Percentiles rank a stretch among this genome's conserved stretches.
Evolutionary conservation across 2,888 invertebrate genomes (phyloP).

Genomic region (Thymelicus sylvestris): DNA sequence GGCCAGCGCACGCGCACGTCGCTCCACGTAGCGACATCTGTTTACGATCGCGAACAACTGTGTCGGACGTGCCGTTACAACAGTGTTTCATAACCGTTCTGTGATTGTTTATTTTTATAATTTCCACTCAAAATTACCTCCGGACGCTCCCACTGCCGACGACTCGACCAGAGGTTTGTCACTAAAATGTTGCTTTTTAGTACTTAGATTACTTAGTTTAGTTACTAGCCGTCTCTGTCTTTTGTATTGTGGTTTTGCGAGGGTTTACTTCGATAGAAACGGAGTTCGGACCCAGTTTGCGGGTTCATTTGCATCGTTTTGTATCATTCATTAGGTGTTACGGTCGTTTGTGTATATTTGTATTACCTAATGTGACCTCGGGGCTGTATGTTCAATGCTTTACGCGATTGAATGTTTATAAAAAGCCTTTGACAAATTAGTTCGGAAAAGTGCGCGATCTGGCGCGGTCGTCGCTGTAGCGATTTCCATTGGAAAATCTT

Average conservation of each 20-base stretch:
- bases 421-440: conserved; percentile 1
- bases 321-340: conserved; percentile 73
- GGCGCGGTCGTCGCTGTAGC: not conserved
- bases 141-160: conserved; percentile 57
- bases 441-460: not conserved
- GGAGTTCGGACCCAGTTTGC: conserved; percentile 51
- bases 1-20: conserved; percentile 72
- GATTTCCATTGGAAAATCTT: conserved; percentile 14
- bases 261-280: conserved; percentile 58
- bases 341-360: conserved; percentile 62
- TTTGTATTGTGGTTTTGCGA: conserved; percentile 58
- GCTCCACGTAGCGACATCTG: conserved; percentile 48
- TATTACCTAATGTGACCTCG: conserved; percentile 73
- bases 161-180: conserved; percentile 73
- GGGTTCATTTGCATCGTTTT: conserved; percentile 71
- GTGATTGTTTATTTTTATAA: conserved; percentile 72
- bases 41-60: conserved; percentile 65
- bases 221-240: conserved; percentile 46
- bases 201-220: conserved; percentile 12
- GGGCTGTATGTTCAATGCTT: conserved; percentile 37
- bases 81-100: conserved; percentile 68
- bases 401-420: conserved; percentile 30
- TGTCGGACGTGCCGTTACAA: conserved; percentile 74
- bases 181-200: conserved; percentile 46
- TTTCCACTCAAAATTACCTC: conserved; percentile 50